phyloP scores from a whole-genome alignment of 2,888 invertebrate genomes.

The Meiosimyza decipiens region DNA sequence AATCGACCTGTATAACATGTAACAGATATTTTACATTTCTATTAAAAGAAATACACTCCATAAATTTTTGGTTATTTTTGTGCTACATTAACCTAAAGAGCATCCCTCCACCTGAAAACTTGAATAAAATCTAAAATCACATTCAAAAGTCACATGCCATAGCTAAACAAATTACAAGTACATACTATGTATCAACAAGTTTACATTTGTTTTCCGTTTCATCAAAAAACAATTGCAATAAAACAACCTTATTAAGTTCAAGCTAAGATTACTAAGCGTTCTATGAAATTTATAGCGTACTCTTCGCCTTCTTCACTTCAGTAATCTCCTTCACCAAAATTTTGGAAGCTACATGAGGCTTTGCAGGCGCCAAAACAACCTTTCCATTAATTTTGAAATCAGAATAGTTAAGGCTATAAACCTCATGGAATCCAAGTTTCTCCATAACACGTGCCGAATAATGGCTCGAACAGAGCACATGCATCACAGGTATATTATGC shows the following conservation, averaged over 20 bases:
- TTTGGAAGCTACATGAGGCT: constrained; percentile 73
- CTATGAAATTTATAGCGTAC: background rate
- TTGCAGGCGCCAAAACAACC: constrained; percentile 74
- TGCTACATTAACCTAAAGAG: background rate
- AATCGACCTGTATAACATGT: too few species aligned
- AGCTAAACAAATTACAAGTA: constrained; percentile 7
- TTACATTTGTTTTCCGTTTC: background rate
- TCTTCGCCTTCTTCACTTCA: constrained; percentile 28
- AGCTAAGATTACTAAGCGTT: too few species aligned
- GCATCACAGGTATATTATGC: constrained; percentile 69
- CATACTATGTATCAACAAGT: constrained; percentile 16
- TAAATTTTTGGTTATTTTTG: background rate
- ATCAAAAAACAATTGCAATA: constrained; percentile 6
- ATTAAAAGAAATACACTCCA: too few species aligned
- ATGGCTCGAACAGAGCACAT: constrained; percentile 80
- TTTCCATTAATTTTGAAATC: constrained; percentile 75
- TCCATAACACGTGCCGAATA: constrained; percentile 81
- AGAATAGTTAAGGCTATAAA: constrained; percentile 73
- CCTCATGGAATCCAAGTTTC: constrained; percentile 76
- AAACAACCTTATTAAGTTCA: constrained; percentile 4
- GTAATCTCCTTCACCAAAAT: constrained; percentile 70
- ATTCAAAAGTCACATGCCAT: constrained; percentile 8
- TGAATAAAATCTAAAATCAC: constrained; percentile 31
- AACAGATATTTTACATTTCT: too few species aligned
- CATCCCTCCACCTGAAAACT: constrained; percentile 17